phyloP scores from a whole-genome alignment of 2,888 invertebrate genomes.

The Synanthedon formicaeformis region DNA sequence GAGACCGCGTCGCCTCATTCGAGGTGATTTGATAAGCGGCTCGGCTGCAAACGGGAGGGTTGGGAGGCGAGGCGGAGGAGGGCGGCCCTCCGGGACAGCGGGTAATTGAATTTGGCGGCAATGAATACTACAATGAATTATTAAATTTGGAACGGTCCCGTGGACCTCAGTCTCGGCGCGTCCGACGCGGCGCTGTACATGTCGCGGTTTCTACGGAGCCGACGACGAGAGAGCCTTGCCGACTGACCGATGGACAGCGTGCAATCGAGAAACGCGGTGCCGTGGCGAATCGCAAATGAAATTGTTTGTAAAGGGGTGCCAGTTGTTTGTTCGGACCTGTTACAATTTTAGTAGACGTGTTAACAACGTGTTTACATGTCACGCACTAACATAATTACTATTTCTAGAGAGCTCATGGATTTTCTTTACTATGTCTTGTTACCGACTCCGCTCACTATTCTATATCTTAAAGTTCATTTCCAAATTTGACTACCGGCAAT shows the following conservation, averaged over 20 bases:
- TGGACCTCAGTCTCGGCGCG: slow-evolving; percentile 1
- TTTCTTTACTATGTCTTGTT: no score
- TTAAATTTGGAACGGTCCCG: slow-evolving; percentile 50
- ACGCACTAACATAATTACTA: no score
- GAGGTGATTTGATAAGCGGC: background rate
- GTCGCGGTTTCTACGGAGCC: background rate
- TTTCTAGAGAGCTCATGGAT: no score
- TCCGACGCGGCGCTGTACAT: slow-evolving; percentile 4
- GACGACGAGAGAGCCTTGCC: background rate
- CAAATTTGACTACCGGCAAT: no score
- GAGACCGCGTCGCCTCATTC: no score
- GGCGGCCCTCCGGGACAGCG: slow-evolving; percentile 21
- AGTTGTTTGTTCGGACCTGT: slow-evolving; percentile 8
- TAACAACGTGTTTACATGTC: background rate
- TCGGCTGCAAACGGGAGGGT: background rate
- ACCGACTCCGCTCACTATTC: no score
- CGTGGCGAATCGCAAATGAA: slow-evolving; percentile 18
- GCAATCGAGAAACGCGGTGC: slow-evolving; percentile 3
- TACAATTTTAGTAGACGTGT: slow-evolving; percentile 8
- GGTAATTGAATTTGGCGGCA: slow-evolving; percentile 65
- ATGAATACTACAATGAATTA: slow-evolving; percentile 67
- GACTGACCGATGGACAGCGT: slow-evolving; percentile 1
- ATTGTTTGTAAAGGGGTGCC: slow-evolving; percentile 6
- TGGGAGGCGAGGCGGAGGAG: slow-evolving; percentile 7
- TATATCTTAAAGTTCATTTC: no score